A percentile compares a stretch with the other conserved stretches of the same genome.
Conservation (phyloP, 2,113 vertebrate genomes). For the Gnathonemus echidnorhynchus region DNA sequence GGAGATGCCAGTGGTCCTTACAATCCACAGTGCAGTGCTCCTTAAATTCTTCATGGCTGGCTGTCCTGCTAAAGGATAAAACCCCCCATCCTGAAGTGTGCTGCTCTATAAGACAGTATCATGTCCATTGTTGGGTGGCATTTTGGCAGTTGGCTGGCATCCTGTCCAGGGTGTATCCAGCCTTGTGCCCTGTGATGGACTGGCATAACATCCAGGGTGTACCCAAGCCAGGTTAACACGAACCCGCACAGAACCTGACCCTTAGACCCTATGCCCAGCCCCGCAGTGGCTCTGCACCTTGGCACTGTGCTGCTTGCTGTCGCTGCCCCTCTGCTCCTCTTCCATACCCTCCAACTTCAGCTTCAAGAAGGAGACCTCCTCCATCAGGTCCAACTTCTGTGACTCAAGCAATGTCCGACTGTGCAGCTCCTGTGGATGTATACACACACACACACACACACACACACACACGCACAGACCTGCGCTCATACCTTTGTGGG, state of each 20-base stretch:
- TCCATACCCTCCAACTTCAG: conserved; percentile 89
- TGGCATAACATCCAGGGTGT: neutral
- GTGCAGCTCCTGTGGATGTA: conserved; percentile 73
- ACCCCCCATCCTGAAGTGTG: neutral
- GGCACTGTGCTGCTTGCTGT: conserved; percentile 79
- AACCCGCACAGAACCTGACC: neutral
- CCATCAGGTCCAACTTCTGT: conserved; percentile 90
- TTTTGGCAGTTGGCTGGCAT: neutral
- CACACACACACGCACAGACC: no score
- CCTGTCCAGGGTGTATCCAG: neutral
- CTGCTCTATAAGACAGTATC: neutral
- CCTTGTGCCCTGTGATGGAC: neutral
- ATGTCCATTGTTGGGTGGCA: neutral
- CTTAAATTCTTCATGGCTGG: neutral
- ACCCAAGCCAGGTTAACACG: neutral
- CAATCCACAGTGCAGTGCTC: neutral
- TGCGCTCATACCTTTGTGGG: no score
- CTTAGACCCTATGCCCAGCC: neutral
- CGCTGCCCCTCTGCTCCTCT: conserved; percentile 67
- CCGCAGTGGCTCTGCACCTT: conserved; percentile 64
- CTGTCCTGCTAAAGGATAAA: neutral
- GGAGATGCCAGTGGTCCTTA: neutral
- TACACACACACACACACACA: neutral
- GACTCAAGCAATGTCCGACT: conserved; percentile 86
- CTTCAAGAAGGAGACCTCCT: conserved; percentile 88